These are phyloP conservation scores for Macaria liturata DNA, from an alignment of 2,888 invertebrate species.

Conservation along the genomic window DNA sequence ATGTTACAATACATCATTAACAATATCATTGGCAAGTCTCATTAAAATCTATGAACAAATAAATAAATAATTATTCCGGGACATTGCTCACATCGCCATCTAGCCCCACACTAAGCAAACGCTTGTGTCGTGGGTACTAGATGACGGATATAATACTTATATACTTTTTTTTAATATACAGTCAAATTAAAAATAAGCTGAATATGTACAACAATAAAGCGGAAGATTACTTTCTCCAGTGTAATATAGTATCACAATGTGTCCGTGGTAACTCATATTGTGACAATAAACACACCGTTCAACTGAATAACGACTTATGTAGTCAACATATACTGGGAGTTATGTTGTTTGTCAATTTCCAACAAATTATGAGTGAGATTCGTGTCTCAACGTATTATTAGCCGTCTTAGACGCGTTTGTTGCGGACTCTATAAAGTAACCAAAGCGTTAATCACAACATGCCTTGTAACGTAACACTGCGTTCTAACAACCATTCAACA, in stretches of 20 bases:
- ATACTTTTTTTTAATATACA: too few relatives aligned
- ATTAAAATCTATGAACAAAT: too few relatives aligned
- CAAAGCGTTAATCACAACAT: slow-evolving; percentile 46
- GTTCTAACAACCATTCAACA: slow-evolving; percentile 16
- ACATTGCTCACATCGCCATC: too few relatives aligned
- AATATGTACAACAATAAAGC: too few relatives aligned
- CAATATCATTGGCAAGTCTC: too few relatives aligned
- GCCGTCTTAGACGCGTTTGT: slow-evolving; percentile 36
- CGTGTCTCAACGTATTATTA: slow-evolving; percentile 39
- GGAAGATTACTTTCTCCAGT: too few relatives aligned
- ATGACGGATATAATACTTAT: too few relatives aligned
- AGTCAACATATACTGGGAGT: slow-evolving; percentile 39
- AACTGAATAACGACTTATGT: slow-evolving; percentile 38
- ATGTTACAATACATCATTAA: too few relatives aligned
- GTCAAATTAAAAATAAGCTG: too few relatives aligned
- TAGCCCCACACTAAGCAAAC: too few relatives aligned
- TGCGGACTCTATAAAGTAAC: slow-evolving; percentile 42
- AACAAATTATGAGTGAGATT: slow-evolving; percentile 44
- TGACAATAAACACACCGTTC: slow-evolving; percentile 55
- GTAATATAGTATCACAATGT: slow-evolving; percentile 21
- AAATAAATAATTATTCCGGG: too few relatives aligned
- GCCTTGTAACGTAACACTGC: slow-evolving; percentile 23
- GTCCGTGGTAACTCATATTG: slow-evolving; percentile 45
- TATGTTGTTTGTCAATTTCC: slow-evolving; percentile 54
- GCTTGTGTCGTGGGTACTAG: too few relatives aligned